A percentile compares a stretch with the other conserved stretches of the same genome.
Evolutionary conservation across 2,113 vertebrate species (phyloP).

Genomic region (Ictalurus punctatus): DNA sequence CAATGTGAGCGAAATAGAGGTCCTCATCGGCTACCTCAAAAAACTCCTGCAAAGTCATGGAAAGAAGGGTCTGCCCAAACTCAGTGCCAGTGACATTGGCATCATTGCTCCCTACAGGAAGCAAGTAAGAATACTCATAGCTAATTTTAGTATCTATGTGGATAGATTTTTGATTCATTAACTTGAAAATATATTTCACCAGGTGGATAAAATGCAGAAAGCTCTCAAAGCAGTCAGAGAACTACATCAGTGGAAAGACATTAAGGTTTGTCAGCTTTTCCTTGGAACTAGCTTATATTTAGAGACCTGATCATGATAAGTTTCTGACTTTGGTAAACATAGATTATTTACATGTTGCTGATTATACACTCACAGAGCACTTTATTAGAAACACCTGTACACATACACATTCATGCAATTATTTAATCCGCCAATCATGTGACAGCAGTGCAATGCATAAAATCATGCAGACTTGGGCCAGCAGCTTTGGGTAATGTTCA

Average conservation of each 20-base stretch:
- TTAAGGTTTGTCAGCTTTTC: conserved; percentile 77
- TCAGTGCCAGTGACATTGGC: conserved; percentile 79
- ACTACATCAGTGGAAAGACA: conserved; percentile 69
- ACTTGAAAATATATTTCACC: background rate
- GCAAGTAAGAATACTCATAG: conserved; percentile 74
- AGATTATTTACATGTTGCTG: background rate
- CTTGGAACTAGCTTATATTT: background rate
- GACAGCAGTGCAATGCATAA: too few relatives aligned
- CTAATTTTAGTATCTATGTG: background rate
- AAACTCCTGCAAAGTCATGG: conserved; percentile 76
- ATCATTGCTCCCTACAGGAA: conserved; percentile 93
- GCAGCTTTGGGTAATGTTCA: too few relatives aligned
- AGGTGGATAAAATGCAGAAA: conserved; percentile 90
- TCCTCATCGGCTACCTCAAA: conserved; percentile 79
- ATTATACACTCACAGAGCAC: background rate
- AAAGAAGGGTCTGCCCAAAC: conserved; percentile 73
- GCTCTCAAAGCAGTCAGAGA: conserved; percentile 72
- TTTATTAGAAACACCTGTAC: too few relatives aligned
- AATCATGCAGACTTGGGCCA: too few relatives aligned
- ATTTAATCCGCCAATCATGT: too few relatives aligned
- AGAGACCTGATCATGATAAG: background rate
- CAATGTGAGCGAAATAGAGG: conserved; percentile 83
- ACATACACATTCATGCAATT: too few relatives aligned
- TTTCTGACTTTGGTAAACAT: background rate
- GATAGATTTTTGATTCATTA: background rate